Percentiles rank a stretch among this genome's conserved stretches.
These are phyloP conservation scores for Spicauda simplicius DNA, from an alignment of 2,888 invertebrate genomes.

Conservation along the genomic window DNA sequence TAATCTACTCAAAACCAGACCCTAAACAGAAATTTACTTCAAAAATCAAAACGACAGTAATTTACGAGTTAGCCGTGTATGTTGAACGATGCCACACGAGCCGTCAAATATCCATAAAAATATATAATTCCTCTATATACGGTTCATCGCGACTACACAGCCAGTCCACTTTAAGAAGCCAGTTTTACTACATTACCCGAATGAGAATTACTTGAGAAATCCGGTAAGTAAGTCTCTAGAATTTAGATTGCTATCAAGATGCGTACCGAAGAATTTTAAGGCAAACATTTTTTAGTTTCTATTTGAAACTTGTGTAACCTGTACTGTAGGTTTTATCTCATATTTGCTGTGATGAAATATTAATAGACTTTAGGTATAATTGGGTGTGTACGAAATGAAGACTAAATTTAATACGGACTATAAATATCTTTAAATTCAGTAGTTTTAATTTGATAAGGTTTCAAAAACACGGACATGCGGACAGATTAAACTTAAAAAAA, in stretches of 20 bases:
- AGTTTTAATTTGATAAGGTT: too few relatives aligned
- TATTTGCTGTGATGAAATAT: background rate
- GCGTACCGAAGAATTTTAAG: slow-evolving; percentile 13
- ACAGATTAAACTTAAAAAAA: too few relatives aligned
- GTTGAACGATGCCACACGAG: too few relatives aligned
- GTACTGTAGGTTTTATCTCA: background rate
- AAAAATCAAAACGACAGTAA: too few relatives aligned
- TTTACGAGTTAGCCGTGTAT: too few relatives aligned
- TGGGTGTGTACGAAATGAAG: too few relatives aligned
- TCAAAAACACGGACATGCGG: too few relatives aligned
- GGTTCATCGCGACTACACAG: slow-evolving; percentile 1
- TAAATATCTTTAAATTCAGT: too few relatives aligned
- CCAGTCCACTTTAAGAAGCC: slow-evolving; percentile 11
- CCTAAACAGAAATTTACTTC: too few relatives aligned
- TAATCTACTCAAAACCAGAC: too few relatives aligned
- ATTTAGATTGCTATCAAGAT: slow-evolving; percentile 28
- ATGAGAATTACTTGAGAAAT: slow-evolving; percentile 29
- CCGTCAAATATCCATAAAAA: background rate
- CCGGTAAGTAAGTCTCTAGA: slow-evolving; percentile 22
- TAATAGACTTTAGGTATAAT: too few relatives aligned
- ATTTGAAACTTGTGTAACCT: slow-evolving; percentile 7
- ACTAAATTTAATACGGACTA: too few relatives aligned
- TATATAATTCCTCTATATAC: slow-evolving; percentile 9
- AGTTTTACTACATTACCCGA: slow-evolving; percentile 24
- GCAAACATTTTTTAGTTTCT: slow-evolving; percentile 17